These are phyloP conservation scores for Lissocephala sabroskyi DNA, from an alignment of 2,888 invertebrate genomes.

Conservation along the genomic window DNA sequence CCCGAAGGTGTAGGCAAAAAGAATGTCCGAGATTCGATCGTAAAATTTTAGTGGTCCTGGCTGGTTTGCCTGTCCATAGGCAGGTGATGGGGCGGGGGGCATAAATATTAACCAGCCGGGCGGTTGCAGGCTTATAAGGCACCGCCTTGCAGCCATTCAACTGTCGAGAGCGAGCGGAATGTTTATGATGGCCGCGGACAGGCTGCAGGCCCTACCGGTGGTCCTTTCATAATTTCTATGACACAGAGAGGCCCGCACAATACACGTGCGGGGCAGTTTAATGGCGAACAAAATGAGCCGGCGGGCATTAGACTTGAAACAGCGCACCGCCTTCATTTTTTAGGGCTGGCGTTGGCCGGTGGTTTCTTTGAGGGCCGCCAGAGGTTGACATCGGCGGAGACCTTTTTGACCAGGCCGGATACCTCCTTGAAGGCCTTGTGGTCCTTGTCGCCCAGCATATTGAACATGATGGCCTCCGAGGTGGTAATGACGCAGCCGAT, in stretches of 20 bases:
- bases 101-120: too few species aligned
- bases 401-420: constrained; percentile 76
- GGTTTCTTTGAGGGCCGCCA: constrained; percentile 22
- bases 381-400: constrained; percentile 64
- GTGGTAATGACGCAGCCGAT: constrained; percentile 86
- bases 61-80: too few species aligned
- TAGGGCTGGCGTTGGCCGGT: too few species aligned
- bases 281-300: constrained; percentile 9
- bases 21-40: constrained; percentile 53
- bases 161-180: constrained; percentile 50
- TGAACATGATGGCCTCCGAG: constrained; percentile 84
- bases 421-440: constrained; percentile 83
- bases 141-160: constrained; percentile 40
- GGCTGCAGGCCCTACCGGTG: constrained; percentile 23
- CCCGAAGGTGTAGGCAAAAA: constrained; percentile 34
- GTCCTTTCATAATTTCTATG: constrained; percentile 54
- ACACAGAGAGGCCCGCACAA: constrained; percentile 15
- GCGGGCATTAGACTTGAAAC: constrained; percentile 31
- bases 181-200: constrained; percentile 53
- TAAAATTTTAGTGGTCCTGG: constrained; percentile 60
- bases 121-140: constrained; percentile 50
- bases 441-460: constrained; percentile 81
- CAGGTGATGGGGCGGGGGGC: too few species aligned
- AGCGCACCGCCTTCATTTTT: constrained; percentile 22
- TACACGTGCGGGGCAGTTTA: constrained; percentile 24